Base-by-base conservation (phyloP, 2,888 invertebrate genomes). In the Apantesis nais region DNA sequence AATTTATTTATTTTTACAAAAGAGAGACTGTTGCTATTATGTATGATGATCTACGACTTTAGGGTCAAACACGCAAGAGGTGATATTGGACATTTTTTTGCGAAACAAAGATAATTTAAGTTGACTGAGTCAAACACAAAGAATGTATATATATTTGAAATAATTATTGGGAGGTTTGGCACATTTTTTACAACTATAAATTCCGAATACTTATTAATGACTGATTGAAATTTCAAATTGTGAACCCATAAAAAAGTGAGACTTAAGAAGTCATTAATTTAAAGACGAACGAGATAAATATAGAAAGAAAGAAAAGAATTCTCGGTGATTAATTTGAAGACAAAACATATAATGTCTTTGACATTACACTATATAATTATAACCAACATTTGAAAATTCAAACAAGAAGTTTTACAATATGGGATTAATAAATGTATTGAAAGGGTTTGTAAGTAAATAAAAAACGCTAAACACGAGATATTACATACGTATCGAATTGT, bases 381-480 rank as follows among this genome's bases (percentile, higher is more conserved):
- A n/a, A 55, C 12, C 25, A 25, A n/a, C n/a, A 25, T 29, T 29
- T 58, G 29, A 12, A 29, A 2, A 29, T 16, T 58, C 16, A 25
- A 58, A 29, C 7, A 58, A 58, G 29, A 25, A 25, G 25, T 14
- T 0, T 48, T 48, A 8, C 22, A 48, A 16, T 14, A 25, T 12
- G 29, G 3, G 29, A 58, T 58, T 58, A 34, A 8, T 11, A 34
- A 61, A 55, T 14, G 8, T 55, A 58, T 58, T 19, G 19, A 25
- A 66, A 55, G 14, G 39, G 34, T 55, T 66, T 39, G 14, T 55
- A 16, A 55, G 1, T 52, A 9, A 52, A 65, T 52, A 14, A 66
- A 25, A 34, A 29, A 29, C n/a, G 25, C 52, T 25, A 65, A 65
- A 52, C 52, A 64, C 31, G 37, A 65, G 52, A 55, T 58, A 58